phyloP scores from a whole-genome alignment of 2,113 vertebrate genomes.

The Ochotona princeps region DNA sequence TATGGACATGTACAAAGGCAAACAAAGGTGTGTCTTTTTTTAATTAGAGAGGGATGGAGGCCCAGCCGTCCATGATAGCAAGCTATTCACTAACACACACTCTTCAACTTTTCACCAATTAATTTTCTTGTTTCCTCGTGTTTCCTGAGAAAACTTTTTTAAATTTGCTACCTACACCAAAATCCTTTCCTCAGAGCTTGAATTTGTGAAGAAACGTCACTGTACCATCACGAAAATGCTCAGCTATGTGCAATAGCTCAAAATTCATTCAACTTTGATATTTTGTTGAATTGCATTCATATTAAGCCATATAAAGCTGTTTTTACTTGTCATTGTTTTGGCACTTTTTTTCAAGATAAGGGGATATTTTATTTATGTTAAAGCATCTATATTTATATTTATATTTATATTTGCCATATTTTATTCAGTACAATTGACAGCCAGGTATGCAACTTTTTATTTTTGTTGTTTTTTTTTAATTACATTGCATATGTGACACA shows the following conservation, averaged over 20 bases:
- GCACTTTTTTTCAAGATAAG: not conserved
- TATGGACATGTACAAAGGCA: not conserved
- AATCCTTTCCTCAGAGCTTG: not conserved
- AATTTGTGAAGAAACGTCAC: not conserved
- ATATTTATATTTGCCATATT: not conserved
- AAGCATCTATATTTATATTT: no score
- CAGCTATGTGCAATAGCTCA: not conserved
- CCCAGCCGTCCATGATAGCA: rapidly evolving
- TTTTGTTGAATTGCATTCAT: not conserved
- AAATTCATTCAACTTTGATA: not conserved
- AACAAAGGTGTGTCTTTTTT: not conserved
- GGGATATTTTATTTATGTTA: not conserved
- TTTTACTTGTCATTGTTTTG: not conserved
- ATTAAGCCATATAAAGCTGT: not conserved
- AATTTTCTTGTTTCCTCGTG: not conserved
- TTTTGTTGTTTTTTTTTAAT: no score
- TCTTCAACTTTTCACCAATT: not conserved
- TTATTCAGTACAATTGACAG: not conserved
- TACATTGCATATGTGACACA: no score
- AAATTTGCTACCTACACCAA: not conserved
- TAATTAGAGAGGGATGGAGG: not conserved
- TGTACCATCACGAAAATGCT: not conserved
- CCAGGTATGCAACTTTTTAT: not conserved
- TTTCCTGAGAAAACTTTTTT: not conserved
- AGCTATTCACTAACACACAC: not conserved